These are phyloP conservation scores for Latrodectus geometricus DNA, from an alignment of 1,140 invertebrate species.

Conservation along the genomic window DNA sequence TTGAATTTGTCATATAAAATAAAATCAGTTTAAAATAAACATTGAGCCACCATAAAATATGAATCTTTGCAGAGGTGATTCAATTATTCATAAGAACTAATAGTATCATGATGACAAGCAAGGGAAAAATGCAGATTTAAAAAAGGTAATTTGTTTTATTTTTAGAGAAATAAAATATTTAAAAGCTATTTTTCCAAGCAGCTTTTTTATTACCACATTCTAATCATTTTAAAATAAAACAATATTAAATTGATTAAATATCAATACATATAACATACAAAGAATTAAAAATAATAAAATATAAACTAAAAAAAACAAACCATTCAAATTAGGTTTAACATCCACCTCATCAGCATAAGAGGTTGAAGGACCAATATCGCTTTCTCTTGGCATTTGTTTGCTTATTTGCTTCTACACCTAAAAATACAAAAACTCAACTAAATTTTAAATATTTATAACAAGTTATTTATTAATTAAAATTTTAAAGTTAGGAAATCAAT, in stretches of 20 bases:
- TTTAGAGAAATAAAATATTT: no score
- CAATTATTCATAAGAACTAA: no score
- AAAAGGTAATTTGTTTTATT: no score
- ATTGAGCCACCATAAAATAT: no score
- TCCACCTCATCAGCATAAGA: slow-evolving; percentile 30
- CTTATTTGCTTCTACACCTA: not conserved
- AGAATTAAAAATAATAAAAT: not conserved
- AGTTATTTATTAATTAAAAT: not conserved
- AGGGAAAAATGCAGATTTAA: no score
- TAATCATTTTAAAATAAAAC: not conserved
- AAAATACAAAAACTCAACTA: not conserved
- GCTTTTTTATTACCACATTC: no score
- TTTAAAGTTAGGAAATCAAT: not conserved
- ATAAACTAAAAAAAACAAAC: slow-evolving; percentile 7
- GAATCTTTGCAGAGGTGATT: no score
- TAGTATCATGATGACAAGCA: no score
- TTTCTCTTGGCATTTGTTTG: not conserved
- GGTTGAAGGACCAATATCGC: not conserved
- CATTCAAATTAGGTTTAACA: slow-evolving; percentile 50
- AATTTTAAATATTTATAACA: not conserved
- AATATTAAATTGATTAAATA: not conserved
- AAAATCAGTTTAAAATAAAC: no score
- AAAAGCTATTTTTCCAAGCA: no score
- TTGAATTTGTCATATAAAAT: no score
- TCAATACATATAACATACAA: not conserved